phyloP scores from a whole-genome alignment of 2,797 vertebrate species.

The Gymnocypris eckloni region DNA sequence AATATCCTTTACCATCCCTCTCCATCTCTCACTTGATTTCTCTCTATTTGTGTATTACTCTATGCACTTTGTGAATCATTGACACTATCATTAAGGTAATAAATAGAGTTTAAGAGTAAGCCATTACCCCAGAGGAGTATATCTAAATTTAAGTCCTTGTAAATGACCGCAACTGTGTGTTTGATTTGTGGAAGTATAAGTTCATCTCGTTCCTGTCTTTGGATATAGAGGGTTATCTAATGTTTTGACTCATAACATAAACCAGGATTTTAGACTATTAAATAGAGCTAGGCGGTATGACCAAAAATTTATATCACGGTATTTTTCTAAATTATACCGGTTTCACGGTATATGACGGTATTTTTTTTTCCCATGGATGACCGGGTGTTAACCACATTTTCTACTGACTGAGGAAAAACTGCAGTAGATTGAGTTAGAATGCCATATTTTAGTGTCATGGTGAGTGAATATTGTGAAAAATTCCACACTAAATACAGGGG shows the following conservation, averaged over 20 bases:
- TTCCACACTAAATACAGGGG: no score
- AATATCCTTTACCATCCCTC: slow-evolving; percentile 25
- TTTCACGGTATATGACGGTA: no score
- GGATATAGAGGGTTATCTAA: slow-evolving; percentile 9
- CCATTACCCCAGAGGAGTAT: neutral
- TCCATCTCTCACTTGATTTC: neutral
- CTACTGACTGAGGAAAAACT: no score
- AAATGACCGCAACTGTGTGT: slow-evolving; percentile 1
- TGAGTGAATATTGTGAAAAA: no score
- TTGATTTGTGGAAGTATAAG: slow-evolving; percentile 2
- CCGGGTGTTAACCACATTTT: no score
- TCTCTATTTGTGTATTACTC: neutral
- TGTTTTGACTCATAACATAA: slow-evolving; percentile 30
- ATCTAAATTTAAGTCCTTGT: neutral
- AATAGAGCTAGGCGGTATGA: no score
- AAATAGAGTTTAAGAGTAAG: slow-evolving; percentile 29
- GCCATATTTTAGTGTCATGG: no score
- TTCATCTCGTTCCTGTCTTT: neutral
- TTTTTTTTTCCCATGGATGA: no score
- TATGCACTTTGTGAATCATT: slow-evolving; percentile 28
- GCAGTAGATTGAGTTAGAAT: no score
- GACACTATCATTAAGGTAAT: neutral
- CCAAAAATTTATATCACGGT: no score
- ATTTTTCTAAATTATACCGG: no score
- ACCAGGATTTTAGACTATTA: neutral